phyloP scores from a whole-genome alignment of 1,140 invertebrate species.

The Daktulosphaira vitifoliae region DNA sequence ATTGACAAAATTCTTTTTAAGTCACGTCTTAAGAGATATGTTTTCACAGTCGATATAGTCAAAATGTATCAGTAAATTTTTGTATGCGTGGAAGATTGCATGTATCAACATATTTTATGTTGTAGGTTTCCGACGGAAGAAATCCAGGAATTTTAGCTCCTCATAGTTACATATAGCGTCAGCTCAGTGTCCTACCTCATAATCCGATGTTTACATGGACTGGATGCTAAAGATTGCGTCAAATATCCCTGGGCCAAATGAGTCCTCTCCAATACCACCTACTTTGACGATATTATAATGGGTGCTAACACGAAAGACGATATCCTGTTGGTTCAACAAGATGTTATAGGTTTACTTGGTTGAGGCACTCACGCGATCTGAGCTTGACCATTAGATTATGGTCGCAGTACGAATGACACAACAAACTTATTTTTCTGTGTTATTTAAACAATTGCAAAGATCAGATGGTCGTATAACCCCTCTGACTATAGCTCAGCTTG shows the following conservation, averaged over 20 bases:
- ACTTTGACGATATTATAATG: neutral
- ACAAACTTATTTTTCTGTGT: too few species aligned
- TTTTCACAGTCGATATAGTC: conserved; percentile 40
- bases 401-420: too few species aligned
- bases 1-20: conserved; percentile 42
- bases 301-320: too few species aligned
- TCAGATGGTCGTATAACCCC: too few species aligned
- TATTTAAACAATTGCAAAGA: too few species aligned
- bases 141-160: conserved; percentile 38
- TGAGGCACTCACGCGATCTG: too few species aligned
- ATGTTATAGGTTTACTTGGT: too few species aligned
- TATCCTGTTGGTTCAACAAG: too few species aligned
- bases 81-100: conserved; percentile 32
- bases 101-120: conserved; percentile 44
- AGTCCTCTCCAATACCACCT: neutral
- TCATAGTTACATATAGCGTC: conserved; percentile 41
- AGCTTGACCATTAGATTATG: too few species aligned
- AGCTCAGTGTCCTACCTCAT: conserved; percentile 41
- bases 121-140: neutral
- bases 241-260: neutral
- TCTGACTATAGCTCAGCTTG: too few species aligned
- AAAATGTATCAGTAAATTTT: conserved; percentile 38
- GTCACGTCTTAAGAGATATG: conserved; percentile 40
- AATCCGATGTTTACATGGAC: conserved; percentile 41
- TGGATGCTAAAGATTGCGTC: conserved; percentile 37